Base-by-base conservation (phyloP, 2,888 invertebrate species). In the Mycogona germanica region DNA sequence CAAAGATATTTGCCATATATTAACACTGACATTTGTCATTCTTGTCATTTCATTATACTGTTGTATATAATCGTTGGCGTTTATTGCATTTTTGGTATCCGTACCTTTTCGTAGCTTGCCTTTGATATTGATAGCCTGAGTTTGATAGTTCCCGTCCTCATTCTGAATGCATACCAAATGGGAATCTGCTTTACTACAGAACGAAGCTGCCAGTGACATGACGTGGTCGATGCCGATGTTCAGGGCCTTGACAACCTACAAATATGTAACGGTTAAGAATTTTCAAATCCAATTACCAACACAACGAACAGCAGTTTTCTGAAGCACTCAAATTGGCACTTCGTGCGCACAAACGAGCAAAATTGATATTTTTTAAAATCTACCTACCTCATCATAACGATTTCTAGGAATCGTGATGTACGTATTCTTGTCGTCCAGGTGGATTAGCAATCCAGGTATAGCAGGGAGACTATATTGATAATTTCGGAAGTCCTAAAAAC, bases 101-200 rank as follows among this genome's bases (percentile, higher is more conserved):
- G 21, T 14, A 84, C 84, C 79, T 76, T 80, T 82, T 60, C 85
- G 72, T 0, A 84, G 83, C 65, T 83, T 82, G 60, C 84, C 84
- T 65, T 86, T 82, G 58, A 87, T 87, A 65, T 86, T 87, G 59
- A 91, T 87, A 7, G 88, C 85, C 66, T 88, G 87, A 0, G 88
- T 88, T 58, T 84, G 81, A 67, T 88, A 89, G 58, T 67, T 70
- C 48, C 78, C 78, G 62, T 83, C 83, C 44, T 72, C 73, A 66
- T 82, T 81, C 68, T 91, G 88, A 64, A 87, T 83, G 66, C 88
- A 88, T 21, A 88, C 87, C 56, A 91, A 74, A 71, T 89, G 87
- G 0, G 87, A 86, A 67, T 91, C 89, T 2, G 88, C 87, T 53
- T 77, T 73, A 25, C 76, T 73, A 55, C 84, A 84, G 65, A 89